Conservation (phyloP, 2,888 invertebrate genomes). For the Eupelmus urozonus region DNA sequence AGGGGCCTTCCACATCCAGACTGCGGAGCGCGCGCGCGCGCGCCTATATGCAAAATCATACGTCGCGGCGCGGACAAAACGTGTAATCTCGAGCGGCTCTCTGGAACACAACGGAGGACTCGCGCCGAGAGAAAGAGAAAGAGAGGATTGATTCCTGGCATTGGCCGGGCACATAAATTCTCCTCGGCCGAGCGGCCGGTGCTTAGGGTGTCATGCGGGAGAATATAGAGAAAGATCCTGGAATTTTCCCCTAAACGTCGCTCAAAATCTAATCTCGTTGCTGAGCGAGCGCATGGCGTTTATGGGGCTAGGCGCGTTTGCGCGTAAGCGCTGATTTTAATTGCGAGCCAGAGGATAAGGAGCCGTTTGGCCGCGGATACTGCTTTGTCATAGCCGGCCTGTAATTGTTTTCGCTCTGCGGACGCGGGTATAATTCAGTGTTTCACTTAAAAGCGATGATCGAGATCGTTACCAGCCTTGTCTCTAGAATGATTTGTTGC, state of each 20-base stretch:
- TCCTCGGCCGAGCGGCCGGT: slow-evolving; percentile 55
- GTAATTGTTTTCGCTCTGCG: slow-evolving; percentile 1
- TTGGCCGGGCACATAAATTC: slow-evolving; percentile 70
- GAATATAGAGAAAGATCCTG: slow-evolving; percentile 49
- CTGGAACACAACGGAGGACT: neutral
- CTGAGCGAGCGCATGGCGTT: no score
- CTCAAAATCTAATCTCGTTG: slow-evolving; percentile 57
- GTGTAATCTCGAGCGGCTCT: no score
- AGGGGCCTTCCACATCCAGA: slow-evolving; percentile 53
- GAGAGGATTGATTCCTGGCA: slow-evolving; percentile 74
- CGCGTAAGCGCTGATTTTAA: slow-evolving; percentile 3
- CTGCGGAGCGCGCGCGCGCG: neutral
- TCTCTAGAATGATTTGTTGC: no score
- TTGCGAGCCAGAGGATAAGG: neutral
- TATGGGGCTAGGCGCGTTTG: neutral
- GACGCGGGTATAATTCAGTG: neutral
- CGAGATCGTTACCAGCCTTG: no score
- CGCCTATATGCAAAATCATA: slow-evolving; percentile 54
- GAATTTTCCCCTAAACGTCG: slow-evolving; percentile 54
- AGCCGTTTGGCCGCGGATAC: neutral
- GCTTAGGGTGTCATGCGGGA: slow-evolving; percentile 64
- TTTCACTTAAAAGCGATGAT: no score
- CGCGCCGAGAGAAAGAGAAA: neutral
- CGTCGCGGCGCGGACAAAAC: slow-evolving; percentile 30
- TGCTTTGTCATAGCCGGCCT: slow-evolving; percentile 4